phyloP scores from a whole-genome alignment of 1,140 invertebrate species.

The Drosophila dunni region DNA sequence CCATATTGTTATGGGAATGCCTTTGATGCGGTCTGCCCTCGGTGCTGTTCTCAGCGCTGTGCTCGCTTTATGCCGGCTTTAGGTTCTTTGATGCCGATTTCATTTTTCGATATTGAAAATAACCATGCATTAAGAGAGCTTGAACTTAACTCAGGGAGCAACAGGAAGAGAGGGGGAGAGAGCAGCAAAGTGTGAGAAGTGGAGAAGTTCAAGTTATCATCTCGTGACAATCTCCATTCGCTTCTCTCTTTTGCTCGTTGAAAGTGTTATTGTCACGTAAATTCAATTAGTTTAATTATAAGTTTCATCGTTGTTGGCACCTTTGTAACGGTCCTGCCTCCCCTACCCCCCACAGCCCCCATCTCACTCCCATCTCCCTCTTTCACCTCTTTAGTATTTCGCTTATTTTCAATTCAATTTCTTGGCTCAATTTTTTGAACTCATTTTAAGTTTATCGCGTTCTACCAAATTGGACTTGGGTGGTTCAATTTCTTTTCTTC shows the following conservation, averaged over 20 bases:
- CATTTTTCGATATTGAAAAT: slow-evolving; percentile 83
- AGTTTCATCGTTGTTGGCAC: slow-evolving; percentile 78
- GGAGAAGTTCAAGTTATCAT: slow-evolving; percentile 55
- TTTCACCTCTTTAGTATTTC: slow-evolving; percentile 18
- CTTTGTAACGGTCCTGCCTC: slow-evolving; percentile 46
- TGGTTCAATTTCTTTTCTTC: slow-evolving; percentile 8
- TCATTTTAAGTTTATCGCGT: slow-evolving; percentile 13
- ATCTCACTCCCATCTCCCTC: background rate
- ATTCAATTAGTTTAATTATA: slow-evolving; percentile 82
- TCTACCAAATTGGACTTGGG: slow-evolving; percentile 35
- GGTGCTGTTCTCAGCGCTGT: slow-evolving; percentile 8
- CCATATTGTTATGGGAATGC: slow-evolving; percentile 80
- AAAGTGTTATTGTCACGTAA: slow-evolving; percentile 83
- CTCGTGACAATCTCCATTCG: slow-evolving; percentile 69
- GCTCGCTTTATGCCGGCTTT: slow-evolving; percentile 53
- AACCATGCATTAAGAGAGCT: slow-evolving; percentile 71
- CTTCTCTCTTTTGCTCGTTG: slow-evolving; percentile 25
- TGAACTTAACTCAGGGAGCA: slow-evolving; percentile 31
- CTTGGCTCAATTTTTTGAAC: slow-evolving; percentile 16
- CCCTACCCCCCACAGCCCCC: background rate
- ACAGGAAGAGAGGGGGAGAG: slow-evolving; percentile 1
- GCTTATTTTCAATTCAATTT: slow-evolving; percentile 47
- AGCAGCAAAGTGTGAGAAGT: background rate
- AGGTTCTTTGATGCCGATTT: slow-evolving; percentile 82
- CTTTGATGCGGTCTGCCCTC: slow-evolving; percentile 47